Percentiles rank a stretch among this genome's conserved stretches.
These are phyloP conservation scores for Hydrocynus forskahlii DNA, from an alignment of 2,797 vertebrate species.

Conservation along the genomic window DNA sequence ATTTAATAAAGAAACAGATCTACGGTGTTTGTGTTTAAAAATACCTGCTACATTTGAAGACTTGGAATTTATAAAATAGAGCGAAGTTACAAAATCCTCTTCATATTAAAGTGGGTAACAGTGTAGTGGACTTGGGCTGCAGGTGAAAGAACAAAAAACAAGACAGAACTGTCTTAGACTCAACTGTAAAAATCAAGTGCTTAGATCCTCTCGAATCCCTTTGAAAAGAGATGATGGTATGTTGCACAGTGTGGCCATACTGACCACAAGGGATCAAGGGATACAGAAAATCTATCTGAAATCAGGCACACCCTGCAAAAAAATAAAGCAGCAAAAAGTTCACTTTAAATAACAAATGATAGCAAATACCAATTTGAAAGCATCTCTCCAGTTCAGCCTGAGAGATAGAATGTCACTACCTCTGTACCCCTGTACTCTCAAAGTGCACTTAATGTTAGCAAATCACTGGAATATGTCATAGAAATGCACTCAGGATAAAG, in stretches of 20 bases:
- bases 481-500: neutral
- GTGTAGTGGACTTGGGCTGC: neutral
- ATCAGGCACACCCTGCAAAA: too few species aligned
- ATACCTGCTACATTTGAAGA: neutral
- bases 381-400: neutral
- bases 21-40: neutral
- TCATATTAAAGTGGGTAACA: neutral
- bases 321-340: neutral
- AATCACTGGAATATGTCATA: too few species aligned
- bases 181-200: neutral
- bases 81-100: neutral
- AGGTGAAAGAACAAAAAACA: neutral
- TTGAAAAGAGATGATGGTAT: neutral
- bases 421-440: neutral
- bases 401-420: neutral
- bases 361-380: neutral
- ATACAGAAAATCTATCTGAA: too few species aligned
- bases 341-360: too few species aligned
- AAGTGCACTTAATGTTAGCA: neutral
- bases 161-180: neutral
- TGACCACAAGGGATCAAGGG: too few species aligned
- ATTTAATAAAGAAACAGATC: too few species aligned
- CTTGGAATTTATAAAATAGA: neutral
- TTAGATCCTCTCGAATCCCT: neutral
- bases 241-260: too few species aligned